Evolutionary conservation across 1,140 invertebrate genomes (phyloP).

Genomic region (Pseudachorutes palmiensis): DNA sequence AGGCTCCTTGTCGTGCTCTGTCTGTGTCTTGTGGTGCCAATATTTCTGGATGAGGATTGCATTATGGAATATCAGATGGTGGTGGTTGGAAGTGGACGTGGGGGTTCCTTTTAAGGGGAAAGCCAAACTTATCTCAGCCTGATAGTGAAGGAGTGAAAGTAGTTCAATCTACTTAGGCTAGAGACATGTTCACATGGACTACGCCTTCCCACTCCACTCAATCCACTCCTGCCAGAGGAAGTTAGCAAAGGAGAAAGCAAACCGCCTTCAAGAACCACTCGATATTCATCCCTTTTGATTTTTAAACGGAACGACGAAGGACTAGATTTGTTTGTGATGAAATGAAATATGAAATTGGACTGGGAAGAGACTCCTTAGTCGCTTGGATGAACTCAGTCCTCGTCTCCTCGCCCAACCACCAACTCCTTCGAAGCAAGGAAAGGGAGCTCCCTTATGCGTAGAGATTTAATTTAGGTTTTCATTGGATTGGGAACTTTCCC

Average conservation of each 20-base stretch:
- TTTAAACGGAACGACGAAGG: background rate
- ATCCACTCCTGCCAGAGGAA: background rate
- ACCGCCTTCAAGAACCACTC: background rate
- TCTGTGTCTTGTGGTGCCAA: too few species aligned
- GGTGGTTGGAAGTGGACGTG: background rate
- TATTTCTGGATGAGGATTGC: background rate
- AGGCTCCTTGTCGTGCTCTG: background rate
- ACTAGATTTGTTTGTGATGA: background rate
- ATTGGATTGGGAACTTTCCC: background rate
- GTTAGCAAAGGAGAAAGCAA: background rate
- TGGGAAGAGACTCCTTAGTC: background rate
- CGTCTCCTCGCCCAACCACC: background rate
- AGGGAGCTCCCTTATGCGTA: background rate
- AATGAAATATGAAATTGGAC: background rate
- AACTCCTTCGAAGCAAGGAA: background rate
- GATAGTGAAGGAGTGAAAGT: background rate
- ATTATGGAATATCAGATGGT: background rate
- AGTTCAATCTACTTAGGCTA: slow-evolving; percentile 2
- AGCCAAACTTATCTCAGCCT: background rate
- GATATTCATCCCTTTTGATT: background rate
- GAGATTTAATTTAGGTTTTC: background rate
- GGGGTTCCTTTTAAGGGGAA: slow-evolving; percentile 7
- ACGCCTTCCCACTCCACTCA: background rate
- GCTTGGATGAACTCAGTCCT: background rate
- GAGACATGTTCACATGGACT: background rate